A percentile compares a stretch with the other conserved stretches of the same genome.
These are phyloP conservation scores for Xiphophorus hellerii DNA, from an alignment of 2,113 vertebrate species.

Conservation along the genomic window DNA sequence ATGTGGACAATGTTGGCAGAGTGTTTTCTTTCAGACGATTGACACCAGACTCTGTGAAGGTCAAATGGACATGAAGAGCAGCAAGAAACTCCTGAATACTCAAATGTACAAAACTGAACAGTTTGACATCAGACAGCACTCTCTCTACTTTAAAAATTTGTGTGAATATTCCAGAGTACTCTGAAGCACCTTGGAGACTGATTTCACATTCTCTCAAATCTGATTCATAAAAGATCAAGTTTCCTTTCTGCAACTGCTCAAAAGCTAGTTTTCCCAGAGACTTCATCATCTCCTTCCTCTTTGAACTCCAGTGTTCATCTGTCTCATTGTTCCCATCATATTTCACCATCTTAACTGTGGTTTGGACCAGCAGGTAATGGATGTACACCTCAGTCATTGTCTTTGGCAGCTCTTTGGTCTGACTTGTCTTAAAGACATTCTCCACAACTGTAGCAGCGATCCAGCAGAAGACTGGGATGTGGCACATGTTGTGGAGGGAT, in stretches of 20 bases:
- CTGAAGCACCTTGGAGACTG: background rate
- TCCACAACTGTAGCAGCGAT: slow-evolving; percentile 15
- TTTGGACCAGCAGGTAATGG: slow-evolving; percentile 16
- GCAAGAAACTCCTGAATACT: slow-evolving; percentile 20
- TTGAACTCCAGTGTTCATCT: background rate
- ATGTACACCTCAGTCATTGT: slow-evolving; percentile 20
- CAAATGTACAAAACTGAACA: slow-evolving; percentile 7
- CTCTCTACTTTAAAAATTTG: slow-evolving; percentile 11
- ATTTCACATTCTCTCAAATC: slow-evolving; percentile 4
- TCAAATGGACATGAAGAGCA: slow-evolving; percentile 14
- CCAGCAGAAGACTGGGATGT: slow-evolving; percentile 16
- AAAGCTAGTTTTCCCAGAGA: slow-evolving; percentile 23
- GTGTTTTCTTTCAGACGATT: background rate
- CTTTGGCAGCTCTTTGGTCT: background rate
- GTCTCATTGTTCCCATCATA: background rate
- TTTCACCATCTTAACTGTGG: slow-evolving; percentile 1
- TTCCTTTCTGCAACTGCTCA: slow-evolving; percentile 20
- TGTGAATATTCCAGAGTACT: slow-evolving; percentile 20
- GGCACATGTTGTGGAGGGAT: slow-evolving; percentile 12
- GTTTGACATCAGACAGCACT: background rate
- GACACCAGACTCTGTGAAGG: slow-evolving; percentile 4
- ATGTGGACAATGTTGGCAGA: background rate
- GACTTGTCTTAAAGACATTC: background rate
- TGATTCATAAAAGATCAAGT: slow-evolving; percentile 13
- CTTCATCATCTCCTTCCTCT: background rate